phyloP scores from a whole-genome alignment of 2,797 vertebrate genomes.

The Sebastes iracundus region DNA sequence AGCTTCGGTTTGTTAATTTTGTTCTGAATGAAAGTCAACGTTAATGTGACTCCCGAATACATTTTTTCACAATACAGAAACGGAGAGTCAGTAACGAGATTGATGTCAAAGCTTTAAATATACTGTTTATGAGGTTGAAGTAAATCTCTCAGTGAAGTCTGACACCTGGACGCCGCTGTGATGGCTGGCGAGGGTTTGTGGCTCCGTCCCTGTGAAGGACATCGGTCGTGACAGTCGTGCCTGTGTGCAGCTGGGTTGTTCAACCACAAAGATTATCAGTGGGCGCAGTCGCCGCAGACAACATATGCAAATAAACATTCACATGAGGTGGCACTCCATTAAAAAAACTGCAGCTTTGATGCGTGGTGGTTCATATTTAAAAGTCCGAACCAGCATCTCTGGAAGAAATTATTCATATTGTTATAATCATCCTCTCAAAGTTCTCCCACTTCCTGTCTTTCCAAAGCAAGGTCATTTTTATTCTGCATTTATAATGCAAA shows the following conservation, averaged over 20 bases:
- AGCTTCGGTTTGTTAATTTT: slow-evolving; percentile 32
- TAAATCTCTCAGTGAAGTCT: not conserved
- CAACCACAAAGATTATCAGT: slow-evolving; percentile 28
- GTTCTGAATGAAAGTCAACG: slow-evolving; percentile 11
- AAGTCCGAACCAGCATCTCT: slow-evolving; percentile 9
- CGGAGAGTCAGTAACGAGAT: not conserved
- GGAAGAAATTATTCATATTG: slow-evolving; percentile 64
- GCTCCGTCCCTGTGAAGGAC: slow-evolving; percentile 39
- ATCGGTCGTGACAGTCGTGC: slow-evolving; percentile 30
- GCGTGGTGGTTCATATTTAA: slow-evolving; percentile 7
- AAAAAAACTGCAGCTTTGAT: slow-evolving; percentile 3
- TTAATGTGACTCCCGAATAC: slow-evolving; percentile 7
- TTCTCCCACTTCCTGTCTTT: slow-evolving; percentile 44
- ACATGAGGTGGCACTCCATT: slow-evolving; percentile 14
- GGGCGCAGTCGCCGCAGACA: slow-evolving; percentile 17
- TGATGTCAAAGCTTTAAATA: not conserved
- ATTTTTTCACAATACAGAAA: slow-evolving; percentile 10
- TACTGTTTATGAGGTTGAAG: not conserved
- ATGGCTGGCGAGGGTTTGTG: slow-evolving; percentile 7
- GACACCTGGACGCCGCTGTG: slow-evolving; percentile 26
- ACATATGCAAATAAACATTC: slow-evolving; percentile 30
- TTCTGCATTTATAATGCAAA: slow-evolving; percentile 80
- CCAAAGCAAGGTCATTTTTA: slow-evolving; percentile 63
- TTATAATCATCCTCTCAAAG: slow-evolving; percentile 47
- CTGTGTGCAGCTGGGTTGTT: slow-evolving; percentile 37